Evolutionary conservation across 2,113 vertebrate species (phyloP).

Genomic region (Myotis davidii): DNA sequence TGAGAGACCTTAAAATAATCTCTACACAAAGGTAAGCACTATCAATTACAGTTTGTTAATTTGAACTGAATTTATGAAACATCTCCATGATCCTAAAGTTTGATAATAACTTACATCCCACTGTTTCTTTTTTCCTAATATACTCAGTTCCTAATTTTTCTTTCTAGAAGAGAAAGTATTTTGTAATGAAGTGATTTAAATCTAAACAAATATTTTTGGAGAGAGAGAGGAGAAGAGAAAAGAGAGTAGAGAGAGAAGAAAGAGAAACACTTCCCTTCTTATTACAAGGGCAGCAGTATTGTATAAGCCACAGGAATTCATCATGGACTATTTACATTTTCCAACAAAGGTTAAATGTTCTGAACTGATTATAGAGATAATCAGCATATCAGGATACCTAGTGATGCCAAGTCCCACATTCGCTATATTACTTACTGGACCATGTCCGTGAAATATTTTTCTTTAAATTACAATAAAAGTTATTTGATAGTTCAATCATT

Average conservation of each 20-base stretch:
- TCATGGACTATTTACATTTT: conserved; percentile 7
- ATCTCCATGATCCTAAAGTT: neutral
- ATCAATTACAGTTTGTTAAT: neutral
- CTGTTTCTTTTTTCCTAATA: neutral
- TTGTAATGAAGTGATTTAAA: neutral
- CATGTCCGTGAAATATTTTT: neutral
- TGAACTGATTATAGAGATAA: conserved; percentile 25
- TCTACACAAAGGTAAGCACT: neutral
- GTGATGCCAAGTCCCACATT: neutral
- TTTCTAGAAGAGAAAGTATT: neutral
- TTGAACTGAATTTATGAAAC: neutral
- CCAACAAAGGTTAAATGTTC: neutral
- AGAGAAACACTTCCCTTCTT: neutral
- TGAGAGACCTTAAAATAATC: neutral
- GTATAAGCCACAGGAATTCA: neutral
- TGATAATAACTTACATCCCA: neutral
- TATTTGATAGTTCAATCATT: neutral
- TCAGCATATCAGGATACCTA: neutral
- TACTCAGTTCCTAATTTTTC: neutral
- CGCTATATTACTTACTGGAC: neutral
- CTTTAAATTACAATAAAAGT: neutral
- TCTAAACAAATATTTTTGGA: neutral
- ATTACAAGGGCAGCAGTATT: neutral
- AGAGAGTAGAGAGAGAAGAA: neutral
- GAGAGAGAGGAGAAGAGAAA: neutral